Base-by-base conservation (phyloP, 2,113 vertebrate species). In the Archocentrus centrarchus region DNA sequence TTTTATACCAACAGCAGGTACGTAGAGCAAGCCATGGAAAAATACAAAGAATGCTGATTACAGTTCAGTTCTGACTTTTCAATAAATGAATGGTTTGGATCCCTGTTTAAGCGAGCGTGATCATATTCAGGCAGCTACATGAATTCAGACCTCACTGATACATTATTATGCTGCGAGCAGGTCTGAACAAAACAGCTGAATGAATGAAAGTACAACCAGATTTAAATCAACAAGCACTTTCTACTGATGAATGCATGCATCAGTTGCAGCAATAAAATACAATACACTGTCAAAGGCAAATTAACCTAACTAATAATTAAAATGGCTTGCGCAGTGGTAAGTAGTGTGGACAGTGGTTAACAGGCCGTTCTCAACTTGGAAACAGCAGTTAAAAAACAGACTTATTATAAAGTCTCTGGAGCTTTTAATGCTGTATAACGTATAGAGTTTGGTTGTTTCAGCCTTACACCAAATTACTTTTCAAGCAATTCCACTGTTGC, bases 1-100 rank as follows among this genome's bases (percentile, higher is more conserved):
- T 47, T 86, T 87, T 27, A 84, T 39, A 57, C 35, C 37, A 83
- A 82, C 82, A 85, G 77, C 79, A 70, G 60, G 78, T 64, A 55
- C 20, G 84, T 39, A 17, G 75, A 20, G 59, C 7, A 4, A 30
- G 10, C 7, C 68, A 37, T 20, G 18, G 61, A 44, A 75, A 27
- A 27, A 39, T 10, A 39, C 37, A 39, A 39, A 39, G 41, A 68
- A 11, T 6, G n/a, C 5, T 14, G 44, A 57, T 11, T 7, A 32
- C 32, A 30, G 41, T 62, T 44, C 1, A n/a, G 66, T 9, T 32
- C 24, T 20, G 24, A 14, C 47, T 24, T 75, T 37, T 24, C 37
- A 41, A 75, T 18, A 75, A 59, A 24, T 18, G 37, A 77, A 27
- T 39, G 5, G 59, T 59, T 59, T 59, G n/a, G 0, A 13, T 77